Base-by-base conservation (phyloP, 2,888 invertebrate species). In the Fragum whitleyi region DNA sequence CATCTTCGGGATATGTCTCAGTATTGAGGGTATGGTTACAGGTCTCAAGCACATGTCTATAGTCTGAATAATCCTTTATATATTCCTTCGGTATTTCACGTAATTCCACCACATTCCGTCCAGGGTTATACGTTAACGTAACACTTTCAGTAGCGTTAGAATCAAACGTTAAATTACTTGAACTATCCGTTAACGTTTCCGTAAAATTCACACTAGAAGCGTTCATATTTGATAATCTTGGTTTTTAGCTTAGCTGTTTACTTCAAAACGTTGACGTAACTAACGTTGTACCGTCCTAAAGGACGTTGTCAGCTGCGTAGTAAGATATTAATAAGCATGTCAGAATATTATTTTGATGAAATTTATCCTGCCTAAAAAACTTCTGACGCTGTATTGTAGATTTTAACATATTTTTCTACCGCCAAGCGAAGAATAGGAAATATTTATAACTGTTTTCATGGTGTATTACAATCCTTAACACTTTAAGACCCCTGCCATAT, bases 21-120 rank as follows among this genome's bases (percentile, higher is more conserved):
- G 69, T 69, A 21, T 39, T 6, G 6, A 71, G 57, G 1, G 57
- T 36, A 14, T 28, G 21, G 21, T 71, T 23, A 26, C 71, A 71
- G 5, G 36, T 32, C 23, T 71, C 71, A 9, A 71, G 39, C 1
- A 71, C 71, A 19, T 39, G 32, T 29, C 39, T 57, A 53, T 71
- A 71, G 19, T 57, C 57, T 16, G 39, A 26, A 71, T 71, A 71
- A 71, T 71, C 71, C 55, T 29, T 23, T 5, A 71, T 71, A 57
- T 71, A 71, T 57, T 71, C 57, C 32, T 39, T 32, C 16, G 55
- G 57, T 21, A 71, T 57, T 55, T 71, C 71, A n/a, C 19, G 32
- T 42, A 65, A 65, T 19, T 42, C 65, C 39, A 42, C 14, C 21
- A 21, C n/a, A 6, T 42, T 14, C 36, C 36, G 21, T 19, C 6